These are phyloP conservation scores for Knipowitschia caucasica DNA, from an alignment of 2,797 vertebrate species.

Conservation along the genomic window DNA sequence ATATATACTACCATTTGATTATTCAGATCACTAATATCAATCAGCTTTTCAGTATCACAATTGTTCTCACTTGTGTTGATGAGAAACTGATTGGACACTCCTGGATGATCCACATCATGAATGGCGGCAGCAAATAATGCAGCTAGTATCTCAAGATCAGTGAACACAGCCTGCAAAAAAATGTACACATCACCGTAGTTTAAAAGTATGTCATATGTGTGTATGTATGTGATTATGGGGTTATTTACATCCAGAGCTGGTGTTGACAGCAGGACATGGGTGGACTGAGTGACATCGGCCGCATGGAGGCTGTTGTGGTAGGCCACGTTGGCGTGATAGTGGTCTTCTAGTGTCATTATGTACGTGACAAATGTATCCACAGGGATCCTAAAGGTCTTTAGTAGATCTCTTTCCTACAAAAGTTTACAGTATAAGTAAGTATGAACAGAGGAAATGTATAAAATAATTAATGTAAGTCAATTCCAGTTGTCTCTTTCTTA, in stretches of 20 bases:
- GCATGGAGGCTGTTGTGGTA: constrained; percentile 97
- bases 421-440: constrained; percentile 9
- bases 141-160: constrained; percentile 89
- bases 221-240: background rate
- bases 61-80: constrained; percentile 89
- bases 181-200: background rate
- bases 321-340: constrained; percentile 92
- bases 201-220: background rate
- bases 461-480: background rate
- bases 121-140: constrained; percentile 91
- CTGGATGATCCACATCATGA: constrained; percentile 92
- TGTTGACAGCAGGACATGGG: constrained; percentile 89
- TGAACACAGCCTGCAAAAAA: constrained; percentile 84
- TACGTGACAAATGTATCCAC: constrained; percentile 89
- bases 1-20: too few relatives aligned
- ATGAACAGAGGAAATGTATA: constrained; percentile 1
- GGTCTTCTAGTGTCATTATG: constrained; percentile 89
- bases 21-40: too few relatives aligned
- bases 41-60: too few relatives aligned
- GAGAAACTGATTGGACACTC: constrained; percentile 94
- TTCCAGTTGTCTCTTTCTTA: constrained; percentile 47
- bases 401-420: constrained; percentile 85
- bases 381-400: constrained; percentile 89
- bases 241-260: constrained; percentile 86
- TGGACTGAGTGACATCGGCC: constrained; percentile 92